Percentiles rank a stretch among this genome's conserved stretches.
phyloP scores from a whole-genome alignment of 1,140 invertebrate genomes.

The Eurosta solidaginis region DNA sequence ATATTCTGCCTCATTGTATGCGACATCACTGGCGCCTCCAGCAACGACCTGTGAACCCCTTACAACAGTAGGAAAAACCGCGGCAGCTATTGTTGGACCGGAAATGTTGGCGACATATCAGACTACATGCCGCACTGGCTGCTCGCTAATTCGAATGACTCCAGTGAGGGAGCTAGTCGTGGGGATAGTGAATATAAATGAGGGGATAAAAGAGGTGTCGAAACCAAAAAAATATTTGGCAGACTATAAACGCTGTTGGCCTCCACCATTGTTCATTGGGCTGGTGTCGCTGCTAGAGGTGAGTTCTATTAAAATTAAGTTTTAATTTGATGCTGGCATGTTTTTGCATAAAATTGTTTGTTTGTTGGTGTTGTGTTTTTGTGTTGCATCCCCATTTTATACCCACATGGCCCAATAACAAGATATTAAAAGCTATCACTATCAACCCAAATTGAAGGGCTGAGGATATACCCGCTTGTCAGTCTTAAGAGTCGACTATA shows the following conservation, averaged over 20 bases:
- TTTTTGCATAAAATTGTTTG: neutral
- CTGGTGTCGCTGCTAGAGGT: slow-evolving; percentile 86
- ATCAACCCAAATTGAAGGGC: too few species aligned
- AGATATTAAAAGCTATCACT: too few species aligned
- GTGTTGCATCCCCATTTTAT: too few species aligned
- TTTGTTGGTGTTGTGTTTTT: neutral
- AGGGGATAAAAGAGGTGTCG: too few species aligned
- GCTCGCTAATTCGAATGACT: neutral
- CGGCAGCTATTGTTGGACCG: neutral
- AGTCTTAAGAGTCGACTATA: too few species aligned
- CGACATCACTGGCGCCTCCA: neutral
- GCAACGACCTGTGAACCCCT: neutral
- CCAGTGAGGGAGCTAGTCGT: neutral
- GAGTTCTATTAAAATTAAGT: slow-evolving; percentile 52
- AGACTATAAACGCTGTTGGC: slow-evolving; percentile 83
- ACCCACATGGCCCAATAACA: too few species aligned
- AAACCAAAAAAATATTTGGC: slow-evolving; percentile 84
- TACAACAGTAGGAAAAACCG: too few species aligned
- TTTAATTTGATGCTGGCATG: slow-evolving; percentile 3
- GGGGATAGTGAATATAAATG: neutral
- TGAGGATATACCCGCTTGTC: too few species aligned
- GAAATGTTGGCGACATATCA: slow-evolving; percentile 15
- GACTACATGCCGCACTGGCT: neutral
- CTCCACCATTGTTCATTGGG: slow-evolving; percentile 86
- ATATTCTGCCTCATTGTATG: neutral